A percentile compares a stretch with the other conserved stretches of the same genome.
Conservation (phyloP, 2,888 invertebrate genomes). For the Lypha dubia region DNA sequence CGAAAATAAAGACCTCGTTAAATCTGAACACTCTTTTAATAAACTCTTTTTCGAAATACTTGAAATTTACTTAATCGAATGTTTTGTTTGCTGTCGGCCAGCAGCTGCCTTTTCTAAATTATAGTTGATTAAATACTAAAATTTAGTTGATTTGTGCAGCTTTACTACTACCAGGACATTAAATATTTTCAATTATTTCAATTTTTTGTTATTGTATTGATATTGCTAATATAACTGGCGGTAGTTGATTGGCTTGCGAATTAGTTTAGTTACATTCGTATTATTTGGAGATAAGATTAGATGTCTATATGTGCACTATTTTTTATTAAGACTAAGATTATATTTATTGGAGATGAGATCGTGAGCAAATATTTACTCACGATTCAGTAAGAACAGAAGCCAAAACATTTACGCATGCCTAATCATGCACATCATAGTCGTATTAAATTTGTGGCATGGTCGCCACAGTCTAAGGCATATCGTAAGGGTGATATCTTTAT, state of each 20-base stretch:
- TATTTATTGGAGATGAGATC: background rate
- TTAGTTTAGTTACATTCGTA: constrained; percentile 18
- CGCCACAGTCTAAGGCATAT: too few relatives aligned
- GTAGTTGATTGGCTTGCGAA: background rate
- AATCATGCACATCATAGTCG: too few relatives aligned
- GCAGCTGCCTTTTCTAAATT: constrained; percentile 38
- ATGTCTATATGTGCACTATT: background rate
- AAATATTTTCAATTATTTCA: background rate
- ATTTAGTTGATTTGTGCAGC: constrained; percentile 45
- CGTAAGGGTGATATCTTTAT: too few relatives aligned
- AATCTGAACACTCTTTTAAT: background rate
- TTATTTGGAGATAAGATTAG: constrained; percentile 52
- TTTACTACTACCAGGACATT: constrained; percentile 3
- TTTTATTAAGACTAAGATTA: too few relatives aligned
- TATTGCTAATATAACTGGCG: background rate
- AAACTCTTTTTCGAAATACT: background rate
- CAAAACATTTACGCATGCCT: too few relatives aligned
- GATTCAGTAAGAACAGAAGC: background rate
- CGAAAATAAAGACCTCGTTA: background rate
- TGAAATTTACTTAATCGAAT: background rate
- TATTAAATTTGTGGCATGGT: too few relatives aligned
- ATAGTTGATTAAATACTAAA: constrained; percentile 53
- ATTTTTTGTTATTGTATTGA: constrained; percentile 3
- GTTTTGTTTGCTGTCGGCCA: background rate
- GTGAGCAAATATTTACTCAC: background rate